Conservation (phyloP, 2,888 invertebrate species). For the Metalampra italica region DNA sequence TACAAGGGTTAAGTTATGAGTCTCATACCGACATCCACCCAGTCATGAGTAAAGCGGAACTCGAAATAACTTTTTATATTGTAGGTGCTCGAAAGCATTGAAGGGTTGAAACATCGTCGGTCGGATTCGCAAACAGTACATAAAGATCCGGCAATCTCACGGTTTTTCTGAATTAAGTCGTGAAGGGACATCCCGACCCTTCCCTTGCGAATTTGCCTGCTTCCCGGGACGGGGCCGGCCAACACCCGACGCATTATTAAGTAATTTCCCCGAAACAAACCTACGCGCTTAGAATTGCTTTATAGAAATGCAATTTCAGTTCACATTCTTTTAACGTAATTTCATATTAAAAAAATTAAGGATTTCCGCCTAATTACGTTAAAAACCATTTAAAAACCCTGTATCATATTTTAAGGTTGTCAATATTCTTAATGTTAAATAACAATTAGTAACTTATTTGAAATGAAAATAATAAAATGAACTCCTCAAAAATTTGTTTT, state of each 20-base stretch:
- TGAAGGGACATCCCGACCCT: constrained; percentile 55
- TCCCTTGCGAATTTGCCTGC: constrained; percentile 48
- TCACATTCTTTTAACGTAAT: constrained; percentile 11
- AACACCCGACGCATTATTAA: constrained; percentile 54
- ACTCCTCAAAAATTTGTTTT: too few relatives aligned
- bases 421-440: too few relatives aligned
- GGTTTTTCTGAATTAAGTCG: constrained; percentile 68
- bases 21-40: background rate
- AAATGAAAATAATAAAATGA: too few relatives aligned
- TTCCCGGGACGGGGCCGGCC: constrained; percentile 23
- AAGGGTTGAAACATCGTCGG: constrained; percentile 66
- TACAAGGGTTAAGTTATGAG: too few relatives aligned
- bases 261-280: constrained; percentile 60
- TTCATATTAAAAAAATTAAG: too few relatives aligned
- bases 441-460: too few relatives aligned
- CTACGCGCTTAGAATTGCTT: constrained; percentile 39
- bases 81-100: constrained; percentile 45
- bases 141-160: constrained; percentile 64
- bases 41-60: constrained; percentile 17
- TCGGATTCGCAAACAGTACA: constrained; percentile 67
- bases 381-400: too few relatives aligned
- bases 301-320: constrained; percentile 29
- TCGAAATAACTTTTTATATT: constrained; percentile 61
- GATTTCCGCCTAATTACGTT: too few relatives aligned
- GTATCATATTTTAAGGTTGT: too few relatives aligned